phyloP scores from a whole-genome alignment of 2,797 vertebrate species.

The Acestrorhynchus altus region DNA sequence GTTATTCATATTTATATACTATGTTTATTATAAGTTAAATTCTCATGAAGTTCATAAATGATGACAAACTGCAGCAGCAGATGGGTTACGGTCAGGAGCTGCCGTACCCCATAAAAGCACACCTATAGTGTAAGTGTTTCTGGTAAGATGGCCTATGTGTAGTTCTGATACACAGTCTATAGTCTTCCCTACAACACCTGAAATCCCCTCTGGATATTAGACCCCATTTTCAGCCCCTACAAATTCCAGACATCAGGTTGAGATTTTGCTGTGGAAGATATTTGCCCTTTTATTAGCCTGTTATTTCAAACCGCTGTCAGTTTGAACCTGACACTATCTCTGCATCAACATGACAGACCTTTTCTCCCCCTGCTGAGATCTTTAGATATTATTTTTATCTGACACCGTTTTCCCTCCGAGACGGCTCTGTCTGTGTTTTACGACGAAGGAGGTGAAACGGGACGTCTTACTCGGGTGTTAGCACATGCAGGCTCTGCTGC shows the following conservation, averaged over 20 bases:
- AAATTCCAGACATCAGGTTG: neutral
- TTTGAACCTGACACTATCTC: conserved; percentile 35
- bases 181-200: neutral
- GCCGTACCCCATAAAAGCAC: too few relatives aligned
- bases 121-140: too few relatives aligned
- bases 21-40: too few relatives aligned
- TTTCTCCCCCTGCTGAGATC: conserved; percentile 17
- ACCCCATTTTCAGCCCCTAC: neutral
- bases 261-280: conserved; percentile 23
- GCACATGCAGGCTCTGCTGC: conserved; percentile 43
- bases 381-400: conserved; percentile 59
- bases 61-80: too few relatives aligned
- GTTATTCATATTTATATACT: too few relatives aligned
- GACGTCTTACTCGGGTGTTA: conserved; percentile 48
- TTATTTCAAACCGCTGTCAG: conserved; percentile 29
- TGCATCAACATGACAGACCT: conserved; percentile 50
- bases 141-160: neutral
- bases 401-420: conserved; percentile 37
- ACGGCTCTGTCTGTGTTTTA: conserved; percentile 43
- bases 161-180: neutral
- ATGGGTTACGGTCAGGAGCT: too few relatives aligned
- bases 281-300: conserved; percentile 40
- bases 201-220: neutral
- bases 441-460: conserved; percentile 35
- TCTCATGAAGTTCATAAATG: too few relatives aligned